A percentile compares a stretch with the other conserved stretches of the same genome.
Evolutionary conservation across 2,113 vertebrate genomes (phyloP).

Genomic region (Synodontis membranacea): DNA sequence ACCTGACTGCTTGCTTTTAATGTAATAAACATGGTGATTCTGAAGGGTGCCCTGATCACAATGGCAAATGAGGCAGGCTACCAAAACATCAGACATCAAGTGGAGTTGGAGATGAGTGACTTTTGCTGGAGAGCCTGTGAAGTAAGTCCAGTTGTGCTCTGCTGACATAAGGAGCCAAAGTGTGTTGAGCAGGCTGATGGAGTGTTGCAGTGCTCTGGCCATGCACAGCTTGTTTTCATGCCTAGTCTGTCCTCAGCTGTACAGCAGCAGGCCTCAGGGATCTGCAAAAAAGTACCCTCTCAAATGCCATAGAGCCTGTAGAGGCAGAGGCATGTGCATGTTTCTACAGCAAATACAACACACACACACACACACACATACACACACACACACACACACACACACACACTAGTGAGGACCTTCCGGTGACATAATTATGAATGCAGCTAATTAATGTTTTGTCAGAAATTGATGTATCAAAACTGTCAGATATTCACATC

Average conservation of each 20-base stretch:
- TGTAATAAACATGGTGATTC: not conserved
- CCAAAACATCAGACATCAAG: not conserved
- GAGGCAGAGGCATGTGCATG: not conserved
- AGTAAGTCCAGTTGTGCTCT: not conserved
- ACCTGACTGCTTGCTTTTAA: not conserved
- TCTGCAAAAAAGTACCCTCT: slow-evolving; percentile 40
- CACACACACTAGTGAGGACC: not conserved
- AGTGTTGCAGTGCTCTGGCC: not conserved
- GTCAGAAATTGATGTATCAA: no score
- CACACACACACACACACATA: not conserved
- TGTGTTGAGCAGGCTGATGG: not conserved
- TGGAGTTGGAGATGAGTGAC: not conserved
- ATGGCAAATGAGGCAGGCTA: not conserved
- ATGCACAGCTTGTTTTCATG: not conserved
- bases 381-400: not conserved
- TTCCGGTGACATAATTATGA: not conserved
- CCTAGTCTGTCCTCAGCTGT: slow-evolving; percentile 13
- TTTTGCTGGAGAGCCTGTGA: not conserved
- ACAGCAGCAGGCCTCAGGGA: slow-evolving; percentile 34
- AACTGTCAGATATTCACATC: no score
- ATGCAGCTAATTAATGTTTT: not conserved
- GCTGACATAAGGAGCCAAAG: not conserved
- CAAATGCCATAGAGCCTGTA: not conserved
- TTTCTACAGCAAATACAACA: slow-evolving; percentile 2
- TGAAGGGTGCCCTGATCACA: not conserved